A percentile compares a stretch with the other conserved stretches of the same genome.
phyloP scores from a whole-genome alignment of 2,113 vertebrate genomes.

The Thamnaconus septentrionalis region DNA sequence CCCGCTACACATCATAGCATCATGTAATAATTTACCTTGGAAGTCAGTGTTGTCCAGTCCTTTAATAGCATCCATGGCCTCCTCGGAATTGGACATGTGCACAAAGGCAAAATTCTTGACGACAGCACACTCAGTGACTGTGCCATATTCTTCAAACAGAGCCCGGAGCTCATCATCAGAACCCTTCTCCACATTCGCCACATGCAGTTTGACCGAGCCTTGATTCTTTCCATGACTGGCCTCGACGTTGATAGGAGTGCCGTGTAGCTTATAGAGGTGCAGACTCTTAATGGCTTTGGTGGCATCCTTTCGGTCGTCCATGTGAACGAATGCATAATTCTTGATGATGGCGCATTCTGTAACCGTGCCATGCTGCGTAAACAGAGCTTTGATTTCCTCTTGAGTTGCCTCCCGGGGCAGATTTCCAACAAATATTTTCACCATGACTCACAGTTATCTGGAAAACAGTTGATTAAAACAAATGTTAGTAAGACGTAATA shows the following conservation, averaged over 20 bases:
- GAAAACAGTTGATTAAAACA: not conserved
- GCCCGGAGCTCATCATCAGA: slow-evolving; percentile 75
- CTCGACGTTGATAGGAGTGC: slow-evolving; percentile 79
- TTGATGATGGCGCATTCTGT: slow-evolving; percentile 82
- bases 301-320: slow-evolving; percentile 80
- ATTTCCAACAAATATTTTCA: slow-evolving; percentile 83
- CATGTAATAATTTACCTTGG: slow-evolving; percentile 61
- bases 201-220: slow-evolving; percentile 77
- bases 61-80: slow-evolving; percentile 82
- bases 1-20: not conserved
- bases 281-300: slow-evolving; percentile 79
- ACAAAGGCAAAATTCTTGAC: slow-evolving; percentile 84
- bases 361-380: slow-evolving; percentile 73
- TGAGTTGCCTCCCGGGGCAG: slow-evolving; percentile 74
- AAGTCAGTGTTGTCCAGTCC: slow-evolving; percentile 80
- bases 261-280: slow-evolving; percentile 78
- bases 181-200: slow-evolving; percentile 79
- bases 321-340: slow-evolving; percentile 82
- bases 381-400: slow-evolving; percentile 77
- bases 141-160: slow-evolving; percentile 81
- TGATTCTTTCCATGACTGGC: slow-evolving; percentile 79
- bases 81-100: slow-evolving; percentile 81
- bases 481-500: accelerated
- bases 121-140: slow-evolving; percentile 77
- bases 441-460: slow-evolving; percentile 64